phyloP scores from a whole-genome alignment of 2,113 vertebrate species.

The Heliornis fulica region DNA sequence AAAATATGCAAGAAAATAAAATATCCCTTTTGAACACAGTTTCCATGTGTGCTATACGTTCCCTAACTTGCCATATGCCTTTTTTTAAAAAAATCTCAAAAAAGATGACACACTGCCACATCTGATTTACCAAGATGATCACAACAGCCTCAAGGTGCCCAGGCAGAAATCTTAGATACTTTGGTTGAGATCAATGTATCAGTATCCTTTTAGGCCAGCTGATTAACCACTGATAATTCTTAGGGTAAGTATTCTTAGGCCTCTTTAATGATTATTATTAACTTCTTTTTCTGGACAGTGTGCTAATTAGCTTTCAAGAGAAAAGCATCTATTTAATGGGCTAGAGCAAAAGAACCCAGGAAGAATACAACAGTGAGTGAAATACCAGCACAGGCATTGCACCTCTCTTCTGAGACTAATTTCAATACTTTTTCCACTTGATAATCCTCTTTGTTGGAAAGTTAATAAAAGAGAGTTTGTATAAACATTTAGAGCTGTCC shows the following conservation, averaged over 20 bases:
- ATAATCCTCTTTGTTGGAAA: background rate
- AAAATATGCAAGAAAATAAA: background rate
- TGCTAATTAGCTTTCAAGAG: background rate
- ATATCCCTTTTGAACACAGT: background rate
- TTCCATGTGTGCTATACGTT: background rate
- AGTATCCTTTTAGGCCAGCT: background rate
- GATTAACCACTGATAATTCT: background rate
- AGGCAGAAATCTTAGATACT: background rate
- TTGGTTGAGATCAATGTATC: background rate
- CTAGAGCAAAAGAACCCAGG: background rate
- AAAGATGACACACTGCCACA: background rate
- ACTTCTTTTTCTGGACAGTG: background rate
- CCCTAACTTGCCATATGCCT: accelerated
- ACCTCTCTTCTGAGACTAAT: background rate
- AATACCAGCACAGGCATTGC: background rate
- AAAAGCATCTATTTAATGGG: background rate
- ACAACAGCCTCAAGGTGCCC: background rate
- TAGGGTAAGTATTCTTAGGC: background rate
- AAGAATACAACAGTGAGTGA: background rate
- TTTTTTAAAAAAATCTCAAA: background rate
- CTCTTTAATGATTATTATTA: background rate
- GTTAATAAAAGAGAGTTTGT: background rate
- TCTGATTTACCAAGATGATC: background rate
- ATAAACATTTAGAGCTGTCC: background rate
- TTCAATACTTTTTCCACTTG: background rate